Evolutionary conservation across 2,888 invertebrate genomes (phyloP), one percentile per base, ranked within the genome.

Genomic region (Corythucha ciliata): DNA sequence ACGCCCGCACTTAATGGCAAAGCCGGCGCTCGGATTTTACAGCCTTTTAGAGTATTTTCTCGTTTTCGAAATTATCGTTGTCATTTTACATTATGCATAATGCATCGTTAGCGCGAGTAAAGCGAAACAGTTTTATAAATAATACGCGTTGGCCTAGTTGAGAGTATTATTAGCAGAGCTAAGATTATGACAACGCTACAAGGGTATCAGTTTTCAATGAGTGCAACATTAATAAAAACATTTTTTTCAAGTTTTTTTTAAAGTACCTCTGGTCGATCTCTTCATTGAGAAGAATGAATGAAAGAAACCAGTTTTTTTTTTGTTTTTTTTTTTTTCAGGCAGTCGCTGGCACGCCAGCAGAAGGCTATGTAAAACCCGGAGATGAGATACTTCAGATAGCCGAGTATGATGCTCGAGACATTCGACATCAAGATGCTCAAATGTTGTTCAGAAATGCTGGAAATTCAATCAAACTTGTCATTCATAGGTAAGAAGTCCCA

Each of bases 401-500:
- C 67, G 88, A 87, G 67, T 87, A 87, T 70, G 91, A 92, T 71
- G 81, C 86, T 40, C 76, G 86, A 55, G 84, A 87, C 66, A 74
- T 93, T 64, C 77, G 88, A 63, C 93, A 93, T 66, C 84, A 88
- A 67, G 89, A 91, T 71, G 93, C 92, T 49, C 88, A 90, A 71
- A 84, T 81, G 67, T 75, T 90, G 58, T 88, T 90, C 69, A 81
- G 79, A 69, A 84, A 82, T 67, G 82, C 88, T 57, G 81, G 80
- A 55, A 83, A 80, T 65, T 78, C 81, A 64, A 82, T 90, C 65
- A 78, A 78, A 67, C 72, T 90, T 59, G 86, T 84, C 59, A 79
- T 90, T 55, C 85, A 88, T 71, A 84, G 89, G 89, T 84, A 36
- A n/a, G n/a, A n/a, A n/a, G n/a, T n/a, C n/a, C n/a, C n/a, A n/a